A percentile compares a stretch with the other conserved stretches of the same genome.
Evolutionary conservation across 2,888 invertebrate genomes (phyloP).

Genomic region (Noctua pronuba): DNA sequence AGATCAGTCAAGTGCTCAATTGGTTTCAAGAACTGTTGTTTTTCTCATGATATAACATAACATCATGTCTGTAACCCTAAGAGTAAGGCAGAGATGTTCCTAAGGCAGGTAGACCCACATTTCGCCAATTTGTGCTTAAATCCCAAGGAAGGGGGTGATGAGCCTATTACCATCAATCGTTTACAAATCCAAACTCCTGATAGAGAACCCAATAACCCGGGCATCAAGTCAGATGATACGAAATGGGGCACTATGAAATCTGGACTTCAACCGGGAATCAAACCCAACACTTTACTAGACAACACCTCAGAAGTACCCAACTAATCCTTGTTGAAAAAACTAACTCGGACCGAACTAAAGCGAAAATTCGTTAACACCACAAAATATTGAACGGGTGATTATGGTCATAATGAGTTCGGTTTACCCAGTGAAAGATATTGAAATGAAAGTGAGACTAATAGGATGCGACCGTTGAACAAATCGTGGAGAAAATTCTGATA

Average conservation of each 20-base stretch:
- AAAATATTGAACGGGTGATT: slow-evolving; percentile 69
- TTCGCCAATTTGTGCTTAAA: not conserved
- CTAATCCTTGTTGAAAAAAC: not conserved
- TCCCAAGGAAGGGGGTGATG: not conserved
- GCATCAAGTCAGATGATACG: not conserved
- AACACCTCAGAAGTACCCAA: not conserved
- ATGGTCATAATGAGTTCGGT: slow-evolving; percentile 62
- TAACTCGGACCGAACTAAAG: not conserved
- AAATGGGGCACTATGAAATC: not conserved
- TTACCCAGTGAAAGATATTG: slow-evolving; percentile 74
- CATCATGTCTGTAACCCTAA: not conserved
- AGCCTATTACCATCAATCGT: not conserved
- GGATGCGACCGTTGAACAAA: slow-evolving; percentile 72
- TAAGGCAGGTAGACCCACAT: not conserved
- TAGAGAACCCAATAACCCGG: not conserved
- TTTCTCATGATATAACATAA: not conserved
- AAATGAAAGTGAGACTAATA: slow-evolving; percentile 89
- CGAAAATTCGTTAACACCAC: slow-evolving; percentile 23
- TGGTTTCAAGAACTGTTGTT: not conserved
- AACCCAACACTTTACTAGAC: not conserved
- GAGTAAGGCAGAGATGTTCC: not conserved
- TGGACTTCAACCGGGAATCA: not conserved
- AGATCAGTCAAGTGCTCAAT: not conserved
- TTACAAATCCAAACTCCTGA: not conserved
- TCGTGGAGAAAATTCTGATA: slow-evolving; percentile 72